A percentile compares a stretch with the other conserved stretches of the same genome.
These are phyloP conservation scores for Betta splendens DNA, from an alignment of 2,797 vertebrate species.

Conservation along the genomic window DNA sequence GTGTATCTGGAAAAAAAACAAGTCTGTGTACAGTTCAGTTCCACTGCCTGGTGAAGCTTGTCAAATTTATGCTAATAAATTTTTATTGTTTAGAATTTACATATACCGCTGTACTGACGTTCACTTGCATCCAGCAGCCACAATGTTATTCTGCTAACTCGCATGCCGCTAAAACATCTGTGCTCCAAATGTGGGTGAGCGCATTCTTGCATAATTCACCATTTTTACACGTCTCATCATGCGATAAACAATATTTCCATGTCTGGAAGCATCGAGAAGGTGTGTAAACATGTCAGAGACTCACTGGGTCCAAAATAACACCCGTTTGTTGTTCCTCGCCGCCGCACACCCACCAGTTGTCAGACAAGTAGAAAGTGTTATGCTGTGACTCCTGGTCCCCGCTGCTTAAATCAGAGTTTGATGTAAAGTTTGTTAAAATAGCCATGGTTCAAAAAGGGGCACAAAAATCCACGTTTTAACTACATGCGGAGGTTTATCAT, in stretches of 20 bases:
- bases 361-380: constrained; percentile 12
- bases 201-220: constrained; percentile 9
- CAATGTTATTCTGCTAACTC: no score
- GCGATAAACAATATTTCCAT: constrained; percentile 9
- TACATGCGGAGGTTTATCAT: no score
- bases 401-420: no score
- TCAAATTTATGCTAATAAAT: not conserved
- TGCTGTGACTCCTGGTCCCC: constrained; percentile 15
- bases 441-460: no score
- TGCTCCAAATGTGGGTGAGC: no score
- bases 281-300: constrained; percentile 6
- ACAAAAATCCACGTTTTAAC: no score
- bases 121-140: no score
- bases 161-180: no score
- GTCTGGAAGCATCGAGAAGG: constrained; percentile 8
- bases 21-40: not conserved
- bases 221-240: constrained; percentile 11
- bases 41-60: constrained; percentile 1
- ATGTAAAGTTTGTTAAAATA: no score
- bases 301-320: constrained; percentile 8
- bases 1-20: constrained; percentile 22
- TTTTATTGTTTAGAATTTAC: not conserved
- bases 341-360: constrained; percentile 1
- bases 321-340: not conserved
- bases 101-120: not conserved